Percentiles rank a stretch among this genome's conserved stretches.
Evolutionary conservation across 2,888 invertebrate genomes (phyloP).

Genomic region (Conchocele bisecta): DNA sequence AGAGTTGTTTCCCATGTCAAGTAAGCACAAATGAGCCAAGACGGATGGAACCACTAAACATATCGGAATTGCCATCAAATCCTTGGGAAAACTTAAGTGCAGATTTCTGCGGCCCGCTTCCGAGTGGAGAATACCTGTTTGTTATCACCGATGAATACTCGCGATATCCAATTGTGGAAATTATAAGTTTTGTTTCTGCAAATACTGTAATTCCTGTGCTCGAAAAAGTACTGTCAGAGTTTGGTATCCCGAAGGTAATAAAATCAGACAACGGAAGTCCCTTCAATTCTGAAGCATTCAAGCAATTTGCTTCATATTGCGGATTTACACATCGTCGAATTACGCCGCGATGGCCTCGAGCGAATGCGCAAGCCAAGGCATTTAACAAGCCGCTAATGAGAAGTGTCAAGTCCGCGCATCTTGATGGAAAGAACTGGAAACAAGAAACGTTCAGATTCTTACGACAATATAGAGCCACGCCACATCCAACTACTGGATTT

Average conservation of each 20-base stretch:
- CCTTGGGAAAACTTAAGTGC: constrained; percentile 43
- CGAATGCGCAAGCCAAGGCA: constrained; percentile 16
- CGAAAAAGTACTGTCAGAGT: constrained; percentile 6
- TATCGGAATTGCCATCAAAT: constrained; percentile 42
- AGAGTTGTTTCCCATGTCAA: constrained; percentile 41
- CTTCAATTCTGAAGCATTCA: background rate
- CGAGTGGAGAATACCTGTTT: constrained; percentile 22
- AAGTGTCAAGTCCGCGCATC: constrained; percentile 5
- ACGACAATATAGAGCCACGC: constrained; percentile 13
- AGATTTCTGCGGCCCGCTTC: constrained; percentile 48
- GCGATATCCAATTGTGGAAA: constrained; percentile 48
- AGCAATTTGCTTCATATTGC: constrained; percentile 2
- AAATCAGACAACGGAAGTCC: constrained; percentile 16
- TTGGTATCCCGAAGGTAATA: background rate
- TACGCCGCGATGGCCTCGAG: constrained; percentile 17
- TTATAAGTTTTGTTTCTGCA: background rate
- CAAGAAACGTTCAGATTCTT: constrained; percentile 12
- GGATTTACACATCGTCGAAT: constrained; percentile 18
- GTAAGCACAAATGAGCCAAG: background rate
- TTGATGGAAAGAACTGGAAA: constrained; percentile 9
- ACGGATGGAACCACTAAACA: constrained; percentile 42
- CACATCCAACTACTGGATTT: too few species aligned
- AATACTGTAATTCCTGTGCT: constrained; percentile 9
- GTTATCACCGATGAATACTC: constrained; percentile 27
- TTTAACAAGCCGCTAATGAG: constrained; percentile 34